Evolutionary conservation across 2,113 vertebrate genomes (phyloP), one percentile per base, ranked within the genome.

Genomic region (Pantherophis guttatus): DNA sequence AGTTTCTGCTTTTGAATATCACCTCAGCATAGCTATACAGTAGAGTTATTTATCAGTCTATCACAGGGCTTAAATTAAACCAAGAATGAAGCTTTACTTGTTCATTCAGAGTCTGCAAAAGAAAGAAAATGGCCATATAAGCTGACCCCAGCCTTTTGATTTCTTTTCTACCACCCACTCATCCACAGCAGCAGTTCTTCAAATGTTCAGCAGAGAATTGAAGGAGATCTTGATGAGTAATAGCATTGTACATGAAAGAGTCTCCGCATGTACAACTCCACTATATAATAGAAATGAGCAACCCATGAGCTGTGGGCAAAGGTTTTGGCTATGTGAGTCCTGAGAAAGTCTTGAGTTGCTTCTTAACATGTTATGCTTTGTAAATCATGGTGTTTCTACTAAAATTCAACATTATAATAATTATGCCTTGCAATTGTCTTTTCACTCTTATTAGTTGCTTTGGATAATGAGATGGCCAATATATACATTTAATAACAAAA

Each of bases 11-110:
- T 85, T 90, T 33, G 23, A 58, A 65, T 92, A 90, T 62, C 54
- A 89, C 4, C 44, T 53, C 44, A 39, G 33, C 15, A 12, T 0
- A 0, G 21, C 17, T 65, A 88, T 54, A 26, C 1, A 3, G 13
- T 87, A 86, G 4, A 26, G 4, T 2, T 55, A 62, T 62, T 44
- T 70, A n/a, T 33, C 8, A 44, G 10, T 21, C 10, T 10, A 81
- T 0, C 17, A 39, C 23, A 57, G 24, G 52, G 50, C 29, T 21
- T 0, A 50, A 24, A 62, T 10, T 24, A 58, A 90, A 52, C 50
- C 89, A 44, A 29, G 10, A 70, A n/a, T 90, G 59, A 29, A 48
- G 3, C 26, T 70, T 6, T n/a, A 21, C 10, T 19, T 62, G 50
- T 65, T 65, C 44, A 58, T 89, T 23, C 15, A 44, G 39, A 33